These are phyloP conservation scores for Dryas iulia DNA, from an alignment of 1,140 invertebrate species.

Conservation along the genomic window DNA sequence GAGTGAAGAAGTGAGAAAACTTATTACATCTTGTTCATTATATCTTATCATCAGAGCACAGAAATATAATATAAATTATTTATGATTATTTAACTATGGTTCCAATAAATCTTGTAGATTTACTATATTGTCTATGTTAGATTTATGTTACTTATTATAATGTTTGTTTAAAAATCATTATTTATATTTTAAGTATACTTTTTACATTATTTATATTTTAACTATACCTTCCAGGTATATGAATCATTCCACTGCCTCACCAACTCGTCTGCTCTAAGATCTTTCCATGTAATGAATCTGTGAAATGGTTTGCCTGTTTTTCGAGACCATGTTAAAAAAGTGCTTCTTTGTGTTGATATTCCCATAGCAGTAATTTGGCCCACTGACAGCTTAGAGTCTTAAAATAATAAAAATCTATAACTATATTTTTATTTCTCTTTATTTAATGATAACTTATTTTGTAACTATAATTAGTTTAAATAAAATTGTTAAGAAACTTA, in stretches of 20 bases:
- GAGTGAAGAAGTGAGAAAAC: no score
- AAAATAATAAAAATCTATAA: conserved; percentile 21
- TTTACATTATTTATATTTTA: no score
- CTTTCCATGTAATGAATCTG: conserved; percentile 98
- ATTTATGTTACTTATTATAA: no score
- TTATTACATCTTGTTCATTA: no score
- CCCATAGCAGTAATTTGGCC: conserved; percentile 88
- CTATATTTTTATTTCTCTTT: neutral
- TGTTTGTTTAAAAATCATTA: no score
- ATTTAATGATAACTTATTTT: neutral
- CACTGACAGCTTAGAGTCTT: conserved; percentile 83
- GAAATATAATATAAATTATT: no score
- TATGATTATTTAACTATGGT: no score
- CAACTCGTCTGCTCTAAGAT: conserved; percentile 89
- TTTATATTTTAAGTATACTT: no score
- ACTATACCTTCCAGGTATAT: conserved; percentile 87
- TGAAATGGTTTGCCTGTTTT: conserved; percentile 91
- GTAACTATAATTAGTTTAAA: neutral
- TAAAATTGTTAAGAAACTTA: conserved; percentile 36
- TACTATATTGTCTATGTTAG: no score
- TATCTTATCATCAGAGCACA: no score
- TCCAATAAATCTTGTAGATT: no score
- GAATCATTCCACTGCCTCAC: conserved; percentile 94
- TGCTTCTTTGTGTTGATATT: conserved; percentile 92
- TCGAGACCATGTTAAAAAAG: conserved; percentile 94